Base-by-base conservation (phyloP, 2,113 vertebrate species). In the Platysteira castanea region DNA sequence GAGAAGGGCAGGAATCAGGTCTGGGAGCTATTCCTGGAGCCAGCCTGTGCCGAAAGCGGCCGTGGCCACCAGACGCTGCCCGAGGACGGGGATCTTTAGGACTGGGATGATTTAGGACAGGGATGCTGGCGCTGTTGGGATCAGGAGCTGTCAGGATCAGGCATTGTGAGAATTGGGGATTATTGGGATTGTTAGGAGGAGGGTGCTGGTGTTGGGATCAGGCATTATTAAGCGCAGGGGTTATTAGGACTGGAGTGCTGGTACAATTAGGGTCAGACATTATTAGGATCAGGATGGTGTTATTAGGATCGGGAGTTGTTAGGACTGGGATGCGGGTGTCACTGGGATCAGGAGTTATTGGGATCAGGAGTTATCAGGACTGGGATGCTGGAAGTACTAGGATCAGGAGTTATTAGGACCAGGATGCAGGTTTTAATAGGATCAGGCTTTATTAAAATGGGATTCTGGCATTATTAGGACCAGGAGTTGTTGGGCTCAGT, bases 81-180 rank as follows among this genome's bases (percentile, higher is more conserved):
- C 7, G 2, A 42, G 87, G 47, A 42, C 89, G 0, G 12, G 27
- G n/a, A 30, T n/a, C 31, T 0, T 54, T 1, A 17, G 70, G 27
- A 1, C 9, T 0, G 24, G 26, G 27, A 13, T 30, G 26, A 31
- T 75, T 33, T 15, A 60, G 82, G 47, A 8, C 33, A 0, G 22
- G n/a, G 75, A 19, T n/a, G 42, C 15, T 9, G 33, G 21, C 6
- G 23, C 53, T 15, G 17, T 4, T 12, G 56, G 54, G 52, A 56
- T 3, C 3, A 8, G 46, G 78, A 82, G 24, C 24, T 54, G 13
- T 11, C 35, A 13, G 73, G 27, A 57, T n/a, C 30, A 15, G 11
- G 16, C 4, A 6, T 15, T n/a, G 18, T 8, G 10, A 12, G 22
- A 28, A n/a, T 17, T 1, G 15, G 53, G 30, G 1, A 1, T n/a